Evolutionary conservation across 2,113 vertebrate species (phyloP).

Genomic region (Apteryx owenii): DNA sequence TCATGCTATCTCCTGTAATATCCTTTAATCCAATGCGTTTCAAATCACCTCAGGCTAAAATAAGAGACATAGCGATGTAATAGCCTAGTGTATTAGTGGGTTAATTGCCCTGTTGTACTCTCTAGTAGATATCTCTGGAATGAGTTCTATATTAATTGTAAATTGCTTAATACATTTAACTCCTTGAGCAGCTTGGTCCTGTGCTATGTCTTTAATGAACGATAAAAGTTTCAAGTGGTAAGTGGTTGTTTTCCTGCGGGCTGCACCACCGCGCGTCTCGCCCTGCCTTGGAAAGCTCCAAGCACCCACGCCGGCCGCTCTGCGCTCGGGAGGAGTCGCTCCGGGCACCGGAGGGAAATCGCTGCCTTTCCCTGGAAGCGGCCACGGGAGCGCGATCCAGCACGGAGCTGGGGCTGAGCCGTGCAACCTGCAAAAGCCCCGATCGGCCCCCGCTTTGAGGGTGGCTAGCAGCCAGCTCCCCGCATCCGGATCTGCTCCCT

Average conservation of each 20-base stretch:
- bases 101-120: constrained; percentile 90
- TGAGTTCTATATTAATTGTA: constrained; percentile 88
- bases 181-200: constrained; percentile 71
- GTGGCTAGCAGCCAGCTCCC: background rate
- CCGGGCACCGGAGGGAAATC: background rate
- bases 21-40: constrained; percentile 90
- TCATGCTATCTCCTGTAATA: constrained; percentile 90
- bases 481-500: background rate
- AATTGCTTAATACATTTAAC: constrained; percentile 85
- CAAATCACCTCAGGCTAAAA: constrained; percentile 89
- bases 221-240: constrained; percentile 55
- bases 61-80: constrained; percentile 88
- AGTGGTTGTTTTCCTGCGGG: background rate
- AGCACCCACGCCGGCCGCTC: background rate
- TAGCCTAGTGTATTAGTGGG: constrained; percentile 89
- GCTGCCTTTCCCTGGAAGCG: background rate
- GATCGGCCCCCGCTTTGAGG: fast-evolving
- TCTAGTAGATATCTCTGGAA: constrained; percentile 85
- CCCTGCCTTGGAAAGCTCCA: fast-evolving
- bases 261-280: fast-evolving
- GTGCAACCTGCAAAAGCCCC: background rate
- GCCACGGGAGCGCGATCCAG: background rate
- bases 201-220: constrained; percentile 17
- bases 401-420: too few relatives aligned
- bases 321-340: background rate